Base-by-base conservation (phyloP, 2,113 vertebrate genomes). In the Oreotrochilus melanogaster region DNA sequence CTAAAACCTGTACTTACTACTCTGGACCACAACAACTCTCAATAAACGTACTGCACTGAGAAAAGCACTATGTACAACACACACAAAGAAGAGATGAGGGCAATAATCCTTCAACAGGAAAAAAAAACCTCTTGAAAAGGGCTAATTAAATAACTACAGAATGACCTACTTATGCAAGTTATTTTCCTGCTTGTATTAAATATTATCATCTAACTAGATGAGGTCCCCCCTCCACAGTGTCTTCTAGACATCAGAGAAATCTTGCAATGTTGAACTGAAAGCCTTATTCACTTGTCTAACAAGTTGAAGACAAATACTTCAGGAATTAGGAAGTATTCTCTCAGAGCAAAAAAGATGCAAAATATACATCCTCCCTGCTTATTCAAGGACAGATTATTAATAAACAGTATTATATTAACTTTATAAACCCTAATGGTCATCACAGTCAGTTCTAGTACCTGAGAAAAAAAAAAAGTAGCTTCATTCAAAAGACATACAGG, bases 171-270 rank as follows among this genome's bases (percentile, higher is more conserved):
- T 39, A 86, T 88, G 67, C 6, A 78, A 39, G 17, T 50, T 82
- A 80, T 86, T 89, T 60, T 82, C 74, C 84, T 91, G 73, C 33
- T 70, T 65, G 5, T 75, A 93, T 74, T 91, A 93, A 93, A 91
- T 93, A 81, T 65, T 78, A 69, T 84, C 27, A 76, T 42, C 39
- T 78, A 58, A 81, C 85, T 82, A 89, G 57, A 92, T 53, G 66
- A 88, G n/a, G 19, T 65, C 7, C 28, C 51, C 7, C 11, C 25
- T 24, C 30, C 35, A 37, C 35, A 45, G 6, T 30, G 25, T 33
- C 76, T 78, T 89, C 35, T 60, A 3, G 1, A 39, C 6, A 1
- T 35, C 60, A 70, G 7, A 86, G 60, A 53, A 74, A 58, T 47
- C 42, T 48, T 31, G 3, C 73, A 62, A 54, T 37, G 22, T 28